A percentile compares a stretch with the other conserved stretches of the same genome.
phyloP scores from a whole-genome alignment of 2,113 vertebrate species.

The Ariopsis seemanni region DNA sequence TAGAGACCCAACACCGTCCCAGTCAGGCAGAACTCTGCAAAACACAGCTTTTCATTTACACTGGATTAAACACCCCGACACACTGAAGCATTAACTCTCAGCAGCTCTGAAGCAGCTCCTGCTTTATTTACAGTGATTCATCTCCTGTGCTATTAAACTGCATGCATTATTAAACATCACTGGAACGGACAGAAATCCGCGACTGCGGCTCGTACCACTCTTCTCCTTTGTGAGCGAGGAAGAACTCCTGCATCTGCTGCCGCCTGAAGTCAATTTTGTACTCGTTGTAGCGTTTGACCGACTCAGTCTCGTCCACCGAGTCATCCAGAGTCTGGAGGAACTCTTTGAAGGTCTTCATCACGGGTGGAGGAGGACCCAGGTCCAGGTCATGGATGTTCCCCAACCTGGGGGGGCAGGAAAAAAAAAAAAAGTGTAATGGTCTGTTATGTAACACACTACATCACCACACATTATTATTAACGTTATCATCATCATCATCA shows the following conservation, averaged over 20 bases:
- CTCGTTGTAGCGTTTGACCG: conserved; percentile 90
- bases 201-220: conserved; percentile 82
- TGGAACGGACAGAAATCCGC: background rate
- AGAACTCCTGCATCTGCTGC: conserved; percentile 96
- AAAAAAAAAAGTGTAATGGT: background rate
- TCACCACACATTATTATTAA: background rate
- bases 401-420: conserved; percentile 72
- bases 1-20: background rate
- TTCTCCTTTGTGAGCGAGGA: conserved; percentile 91
- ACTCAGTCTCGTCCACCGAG: conserved; percentile 90
- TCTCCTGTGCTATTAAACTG: background rate
- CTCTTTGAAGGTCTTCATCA: conserved; percentile 93
- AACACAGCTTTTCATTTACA: background rate
- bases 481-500: background rate
- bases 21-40: background rate
- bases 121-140: background rate
- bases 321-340: conserved; percentile 89
- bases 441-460: background rate
- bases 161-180: background rate
- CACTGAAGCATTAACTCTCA: background rate
- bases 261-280: conserved; percentile 91
- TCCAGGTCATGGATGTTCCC: conserved; percentile 89
- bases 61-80: background rate
- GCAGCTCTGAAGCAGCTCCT: background rate
- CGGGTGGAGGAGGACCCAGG: conserved; percentile 80